Evolutionary conservation across 2,113 vertebrate species (phyloP), one percentile per base, ranked within the genome.

Genomic region (Nibea coibor): DNA sequence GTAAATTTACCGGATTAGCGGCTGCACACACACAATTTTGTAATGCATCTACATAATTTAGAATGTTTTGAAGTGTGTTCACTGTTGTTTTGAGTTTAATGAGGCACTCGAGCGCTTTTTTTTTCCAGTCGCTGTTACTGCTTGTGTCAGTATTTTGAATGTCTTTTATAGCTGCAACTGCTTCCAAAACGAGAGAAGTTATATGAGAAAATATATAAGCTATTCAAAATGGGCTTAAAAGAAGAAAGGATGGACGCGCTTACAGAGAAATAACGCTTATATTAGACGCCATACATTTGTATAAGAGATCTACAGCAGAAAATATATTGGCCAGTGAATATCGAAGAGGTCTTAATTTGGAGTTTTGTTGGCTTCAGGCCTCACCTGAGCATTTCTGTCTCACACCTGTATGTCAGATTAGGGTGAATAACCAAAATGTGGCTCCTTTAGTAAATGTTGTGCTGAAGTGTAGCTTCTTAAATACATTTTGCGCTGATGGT

Each of bases 1-100:
- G 98, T 99, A 95, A 66, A 58, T 78, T 50, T 56, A 28, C 43
- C 16, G 19, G 26, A 56, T 75, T 56, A 81, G 28, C 68, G 50
- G 56, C 67, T 75, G 35, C 62, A 64, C 69, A 54, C 75, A 74
- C 24, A 59, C 4, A 66, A 14, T 76, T 50, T 62, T 68, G 61
- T 70, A 20, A 57, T 19, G 31, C 47, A 66, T 58, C 62, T 54
- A 22, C 66, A 76, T 75, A 20, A 80, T 75, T 72, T 63, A 47
- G 16, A 50, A 51, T 51, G 48, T 76, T 77, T 66, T 61, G 22
- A 83, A 63, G 24, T 43, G 70, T 1, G 42, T 20, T 74, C 75
- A 61, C 73, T 69, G 77, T 59, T 65, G 19, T 50, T 62, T 39
- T 54, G 28, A 35, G 57, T 39, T 79, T 80, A 77, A 87, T 69